phyloP scores from a whole-genome alignment of 2,888 invertebrate species.

The Stenichneumon culpator region DNA sequence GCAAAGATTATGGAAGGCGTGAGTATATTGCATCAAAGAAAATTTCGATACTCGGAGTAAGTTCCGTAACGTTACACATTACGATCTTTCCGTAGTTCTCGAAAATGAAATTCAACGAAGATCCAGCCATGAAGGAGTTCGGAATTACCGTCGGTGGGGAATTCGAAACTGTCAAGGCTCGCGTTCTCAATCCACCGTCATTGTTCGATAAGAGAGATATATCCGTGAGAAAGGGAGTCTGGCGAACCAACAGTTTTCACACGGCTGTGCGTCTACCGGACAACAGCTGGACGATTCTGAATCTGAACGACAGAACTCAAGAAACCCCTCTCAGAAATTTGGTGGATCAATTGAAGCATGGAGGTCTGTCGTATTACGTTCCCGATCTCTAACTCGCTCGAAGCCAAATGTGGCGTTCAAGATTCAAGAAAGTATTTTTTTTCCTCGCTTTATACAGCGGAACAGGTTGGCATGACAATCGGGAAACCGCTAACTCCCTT shows the following conservation, averaged over 20 bases:
- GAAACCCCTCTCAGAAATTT: conserved; percentile 75
- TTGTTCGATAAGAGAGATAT: conserved; percentile 87
- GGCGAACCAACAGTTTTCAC: conserved; percentile 84
- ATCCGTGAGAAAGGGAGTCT: conserved; percentile 84
- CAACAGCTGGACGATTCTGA: conserved; percentile 86
- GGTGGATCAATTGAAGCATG: conserved; percentile 52
- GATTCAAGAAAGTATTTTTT: not conserved
- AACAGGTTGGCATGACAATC: conserved; percentile 78
- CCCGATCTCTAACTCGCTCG: too few species aligned
- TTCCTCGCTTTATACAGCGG: not conserved
- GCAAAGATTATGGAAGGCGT: conserved; percentile 92
- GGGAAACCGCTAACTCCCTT: conserved; percentile 73
- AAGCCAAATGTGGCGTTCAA: not conserved
- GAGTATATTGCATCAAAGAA: conserved; percentile 71
- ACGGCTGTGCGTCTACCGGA: conserved; percentile 70
- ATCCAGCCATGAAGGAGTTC: conserved; percentile 91
- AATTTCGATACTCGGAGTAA: not conserved
- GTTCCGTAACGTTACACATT: conserved; percentile 15
- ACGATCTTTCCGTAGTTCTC: conserved; percentile 70
- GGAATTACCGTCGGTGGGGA: conserved; percentile 91
- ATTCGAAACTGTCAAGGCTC: conserved; percentile 92
- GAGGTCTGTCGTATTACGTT: conserved; percentile 76
- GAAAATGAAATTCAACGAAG: conserved; percentile 81
- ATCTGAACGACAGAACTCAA: conserved; percentile 77
- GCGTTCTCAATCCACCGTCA: conserved; percentile 92